A percentile compares a stretch with the other conserved stretches of the same genome.
These are phyloP conservation scores for Drosophila ohnishii DNA, from an alignment of 1,140 invertebrate species.

Conservation along the genomic window DNA sequence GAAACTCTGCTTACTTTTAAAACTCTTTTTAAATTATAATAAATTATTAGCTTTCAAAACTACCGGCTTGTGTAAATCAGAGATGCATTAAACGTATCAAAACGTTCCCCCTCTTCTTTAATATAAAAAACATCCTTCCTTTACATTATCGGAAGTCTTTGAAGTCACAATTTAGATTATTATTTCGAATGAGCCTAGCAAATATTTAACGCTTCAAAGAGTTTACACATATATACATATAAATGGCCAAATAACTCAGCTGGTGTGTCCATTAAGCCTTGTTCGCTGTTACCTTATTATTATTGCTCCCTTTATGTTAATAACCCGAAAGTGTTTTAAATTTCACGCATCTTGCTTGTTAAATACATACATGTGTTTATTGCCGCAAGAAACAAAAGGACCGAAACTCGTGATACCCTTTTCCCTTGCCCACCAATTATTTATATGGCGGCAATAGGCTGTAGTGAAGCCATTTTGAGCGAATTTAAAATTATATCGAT, in stretches of 20 bases:
- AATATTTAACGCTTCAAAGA: constrained; percentile 34
- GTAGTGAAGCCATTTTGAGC: constrained; percentile 6
- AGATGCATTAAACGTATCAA: not conserved
- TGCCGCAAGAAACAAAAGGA: constrained; percentile 29
- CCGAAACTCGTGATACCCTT: constrained; percentile 16
- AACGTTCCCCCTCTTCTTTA: not conserved
- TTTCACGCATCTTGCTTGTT: constrained; percentile 48
- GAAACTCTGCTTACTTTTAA: no score
- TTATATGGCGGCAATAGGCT: constrained; percentile 1
- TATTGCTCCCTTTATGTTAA: constrained; percentile 48
- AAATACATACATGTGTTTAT: constrained; percentile 44
- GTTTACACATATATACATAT: constrained; percentile 1
- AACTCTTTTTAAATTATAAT: not conserved
- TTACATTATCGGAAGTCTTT: constrained; percentile 8
- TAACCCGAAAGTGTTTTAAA: constrained; percentile 48
- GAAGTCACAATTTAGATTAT: constrained; percentile 19
- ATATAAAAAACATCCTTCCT: not conserved
- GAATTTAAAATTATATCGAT: constrained; percentile 9
- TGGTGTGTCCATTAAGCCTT: constrained; percentile 42
- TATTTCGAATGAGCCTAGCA: constrained; percentile 20
- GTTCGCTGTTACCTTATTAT: constrained; percentile 41
- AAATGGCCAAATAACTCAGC: constrained; percentile 40
- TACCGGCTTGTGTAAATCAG: no score
- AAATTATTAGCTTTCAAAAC: not conserved
- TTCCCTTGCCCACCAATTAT: constrained; percentile 18